phyloP scores from a whole-genome alignment of 2,113 vertebrate genomes.

The Nycticryphes semicollaris region DNA sequence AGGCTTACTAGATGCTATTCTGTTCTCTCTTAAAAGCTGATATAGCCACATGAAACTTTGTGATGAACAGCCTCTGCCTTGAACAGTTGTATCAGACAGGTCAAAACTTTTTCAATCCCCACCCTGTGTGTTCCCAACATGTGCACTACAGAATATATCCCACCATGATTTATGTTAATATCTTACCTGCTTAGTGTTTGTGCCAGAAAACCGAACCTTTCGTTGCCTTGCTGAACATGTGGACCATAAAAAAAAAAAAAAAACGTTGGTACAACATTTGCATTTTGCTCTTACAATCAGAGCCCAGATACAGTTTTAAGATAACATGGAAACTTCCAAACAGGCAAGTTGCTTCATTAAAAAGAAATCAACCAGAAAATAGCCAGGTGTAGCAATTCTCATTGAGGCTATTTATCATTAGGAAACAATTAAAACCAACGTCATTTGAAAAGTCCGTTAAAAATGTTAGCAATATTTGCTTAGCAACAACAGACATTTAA shows the following conservation, averaged over 20 bases:
- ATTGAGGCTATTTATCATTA: background rate
- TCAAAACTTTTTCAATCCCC: background rate
- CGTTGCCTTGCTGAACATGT: background rate
- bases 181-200: background rate
- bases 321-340: background rate
- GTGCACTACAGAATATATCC: rapidly evolving
- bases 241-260: background rate
- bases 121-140: background rate
- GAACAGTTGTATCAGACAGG: background rate
- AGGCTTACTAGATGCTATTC: background rate
- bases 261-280: background rate
- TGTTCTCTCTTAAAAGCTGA: background rate
- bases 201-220: background rate
- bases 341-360: background rate
- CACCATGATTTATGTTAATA: background rate
- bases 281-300: background rate
- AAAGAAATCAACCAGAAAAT: background rate
- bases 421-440: background rate
- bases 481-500: background rate
- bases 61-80: background rate
- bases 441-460: background rate
- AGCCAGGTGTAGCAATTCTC: background rate
- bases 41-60: background rate
- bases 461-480: background rate
- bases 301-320: background rate